Evolutionary conservation across 64 coral and sea anemone genomes (phyloP), one percentile per base, ranked within the genome.

Genomic region (Anthopleura sola): DNA sequence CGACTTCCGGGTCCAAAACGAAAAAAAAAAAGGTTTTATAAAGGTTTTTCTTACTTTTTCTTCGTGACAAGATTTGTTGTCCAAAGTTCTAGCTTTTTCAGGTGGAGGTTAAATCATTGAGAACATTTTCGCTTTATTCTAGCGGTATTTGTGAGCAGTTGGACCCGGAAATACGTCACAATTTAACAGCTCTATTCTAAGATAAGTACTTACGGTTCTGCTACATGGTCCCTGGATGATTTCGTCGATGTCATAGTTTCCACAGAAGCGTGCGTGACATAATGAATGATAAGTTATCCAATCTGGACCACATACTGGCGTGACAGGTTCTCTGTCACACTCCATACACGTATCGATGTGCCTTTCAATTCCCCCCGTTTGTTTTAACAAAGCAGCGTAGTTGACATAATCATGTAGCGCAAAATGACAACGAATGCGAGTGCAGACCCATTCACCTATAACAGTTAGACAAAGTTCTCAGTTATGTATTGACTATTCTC

Each of bases 261-360:
- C 94, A 55, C 94, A 96, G 49, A 89, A 86, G 9, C 82, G 31
- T 15, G 90, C 90, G 50, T 96, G 94, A 44, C 94, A 96, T 55
- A 96, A 66, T 8, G 94, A 92, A 47, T 84, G 90, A 62, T 96
- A 96, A 13, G 94, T 96, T 77, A 81, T 96, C 94, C 90, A 96
- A 69, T 96, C 90, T 31, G 90, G 94, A 21, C 90, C 94, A 84
- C 94, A 96, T 12, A 96, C 94, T 17, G 94, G 90, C 21, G 83
- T 85, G 38, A 87, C 80, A 31, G 87, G 94, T 9, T 90, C 94
- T 55, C 85, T 66, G 85, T 96, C 94, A 47, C 94, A 96, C 69
- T 96, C 94, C 90, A 96, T 57, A 71, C 94, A 96, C 0, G 69
- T 40, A 20, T 96, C 94, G 40, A 39, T 80, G 50, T 54, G 68